Evolutionary conservation across 2,797 vertebrate genomes (phyloP).

Genomic region (Malacoctenus gilli): DNA sequence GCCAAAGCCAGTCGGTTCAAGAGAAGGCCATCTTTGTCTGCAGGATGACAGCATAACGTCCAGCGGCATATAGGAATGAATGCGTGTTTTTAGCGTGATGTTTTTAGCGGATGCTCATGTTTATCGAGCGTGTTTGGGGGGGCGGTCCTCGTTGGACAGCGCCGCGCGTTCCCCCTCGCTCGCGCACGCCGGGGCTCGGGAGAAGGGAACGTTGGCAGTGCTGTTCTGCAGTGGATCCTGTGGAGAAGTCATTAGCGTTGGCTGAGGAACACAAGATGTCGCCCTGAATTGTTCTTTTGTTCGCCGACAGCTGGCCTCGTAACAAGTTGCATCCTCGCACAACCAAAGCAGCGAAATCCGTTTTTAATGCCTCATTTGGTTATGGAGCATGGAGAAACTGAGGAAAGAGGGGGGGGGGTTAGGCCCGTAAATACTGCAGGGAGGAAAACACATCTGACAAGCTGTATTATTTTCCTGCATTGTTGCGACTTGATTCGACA

Average conservation of each 20-base stretch:
- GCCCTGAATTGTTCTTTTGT: conserved; percentile 57
- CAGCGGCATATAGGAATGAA: no score
- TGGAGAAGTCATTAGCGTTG: conserved; percentile 48
- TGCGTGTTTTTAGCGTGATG: no score
- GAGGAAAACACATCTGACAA: conserved; percentile 16
- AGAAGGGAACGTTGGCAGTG: conserved; percentile 26
- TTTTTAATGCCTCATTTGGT: conserved; percentile 44
- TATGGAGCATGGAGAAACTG: conserved; percentile 12
- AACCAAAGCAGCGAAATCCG: conserved; percentile 56
- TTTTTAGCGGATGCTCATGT: no score
- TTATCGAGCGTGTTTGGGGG: no score
- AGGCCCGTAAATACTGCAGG: neutral
- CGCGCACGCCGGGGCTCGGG: neutral
- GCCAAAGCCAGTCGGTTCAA: neutral
- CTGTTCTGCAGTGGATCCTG: conserved; percentile 23
- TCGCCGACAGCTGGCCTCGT: conserved; percentile 35
- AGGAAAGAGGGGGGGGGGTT: neutral
- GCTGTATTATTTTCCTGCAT: conserved; percentile 1
- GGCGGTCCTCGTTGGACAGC: no score
- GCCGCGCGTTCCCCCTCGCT: no score
- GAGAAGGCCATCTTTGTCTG: neutral
- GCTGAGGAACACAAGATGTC: conserved; percentile 46
- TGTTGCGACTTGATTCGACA: no score
- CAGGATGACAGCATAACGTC: neutral
- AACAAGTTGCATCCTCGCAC: conserved; percentile 50